Evolutionary conservation across 2,888 invertebrate genomes (phyloP).

Genomic region (Cancer borealis): DNA sequence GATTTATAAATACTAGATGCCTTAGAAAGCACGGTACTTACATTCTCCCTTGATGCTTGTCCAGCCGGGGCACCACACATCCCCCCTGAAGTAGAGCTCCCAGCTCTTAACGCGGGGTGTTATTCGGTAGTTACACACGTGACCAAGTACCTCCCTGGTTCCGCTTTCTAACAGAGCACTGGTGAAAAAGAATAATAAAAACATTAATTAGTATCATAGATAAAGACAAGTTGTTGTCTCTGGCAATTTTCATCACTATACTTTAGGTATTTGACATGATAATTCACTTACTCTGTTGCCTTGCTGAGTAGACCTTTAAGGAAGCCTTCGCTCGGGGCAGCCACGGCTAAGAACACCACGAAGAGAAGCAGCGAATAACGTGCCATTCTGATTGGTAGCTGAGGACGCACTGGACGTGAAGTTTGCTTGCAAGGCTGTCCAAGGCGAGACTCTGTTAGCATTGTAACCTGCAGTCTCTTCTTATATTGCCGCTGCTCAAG

Average conservation of each 20-base stretch:
- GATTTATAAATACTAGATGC: neutral
- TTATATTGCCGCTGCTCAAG: too few species aligned
- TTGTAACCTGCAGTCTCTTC: neutral
- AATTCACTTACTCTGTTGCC: neutral
- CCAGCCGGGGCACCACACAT: conserved; percentile 57
- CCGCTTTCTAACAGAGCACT: neutral
- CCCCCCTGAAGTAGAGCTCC: conserved; percentile 49
- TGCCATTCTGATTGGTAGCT: neutral
- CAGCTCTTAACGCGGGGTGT: neutral
- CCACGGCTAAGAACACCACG: neutral
- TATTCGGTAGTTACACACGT: neutral
- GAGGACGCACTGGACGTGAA: neutral
- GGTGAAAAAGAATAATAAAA: neutral
- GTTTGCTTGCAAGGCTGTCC: neutral
- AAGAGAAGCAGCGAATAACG: neutral
- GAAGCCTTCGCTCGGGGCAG: neutral
- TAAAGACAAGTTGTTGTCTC: neutral
- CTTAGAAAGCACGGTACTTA: neutral
- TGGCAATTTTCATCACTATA: neutral
- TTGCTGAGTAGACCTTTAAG: neutral
- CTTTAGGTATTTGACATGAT: neutral
- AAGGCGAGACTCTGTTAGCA: neutral
- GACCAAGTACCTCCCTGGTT: neutral
- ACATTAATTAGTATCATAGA: neutral
- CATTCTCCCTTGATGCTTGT: conserved; percentile 50